Evolutionary conservation across 1,140 invertebrate species (phyloP).

Genomic region (Paracyclopina nana): DNA sequence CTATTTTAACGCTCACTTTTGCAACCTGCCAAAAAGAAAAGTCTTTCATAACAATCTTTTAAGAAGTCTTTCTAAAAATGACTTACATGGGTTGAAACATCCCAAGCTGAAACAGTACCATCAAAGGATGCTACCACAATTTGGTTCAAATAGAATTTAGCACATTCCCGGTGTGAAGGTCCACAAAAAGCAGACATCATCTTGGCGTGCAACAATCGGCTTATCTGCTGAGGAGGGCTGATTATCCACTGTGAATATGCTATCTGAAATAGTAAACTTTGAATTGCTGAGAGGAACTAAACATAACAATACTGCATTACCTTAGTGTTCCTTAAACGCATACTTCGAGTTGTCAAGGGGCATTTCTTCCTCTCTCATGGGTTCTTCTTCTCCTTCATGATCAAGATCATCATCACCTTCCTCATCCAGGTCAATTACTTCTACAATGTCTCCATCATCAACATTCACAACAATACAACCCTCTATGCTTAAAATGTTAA

Average conservation of each 20-base stretch:
- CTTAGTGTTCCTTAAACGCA: too few species aligned
- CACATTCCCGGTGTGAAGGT: constrained; percentile 22
- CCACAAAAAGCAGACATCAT: constrained; percentile 29
- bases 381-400: background rate
- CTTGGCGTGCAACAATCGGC: constrained; percentile 22
- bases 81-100: background rate
- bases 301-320: too few species aligned
- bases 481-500: too few species aligned
- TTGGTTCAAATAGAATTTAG: constrained; percentile 18
- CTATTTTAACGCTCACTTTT: background rate
- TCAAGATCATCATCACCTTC: background rate
- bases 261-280: too few species aligned
- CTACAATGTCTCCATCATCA: background rate
- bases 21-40: too few species aligned
- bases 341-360: too few species aligned
- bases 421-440: background rate
- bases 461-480: too few species aligned
- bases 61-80: too few species aligned
- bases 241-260: background rate
- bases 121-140: background rate
- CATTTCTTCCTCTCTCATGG: too few species aligned
- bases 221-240: background rate
- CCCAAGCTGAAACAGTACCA: background rate
- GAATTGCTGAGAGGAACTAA: too few species aligned
- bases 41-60: too few species aligned